Percentiles rank a stretch among this genome's conserved stretches.
These are phyloP conservation scores for Limnephilus rhombicus DNA, from an alignment of 2,888 invertebrate genomes.

Conservation along the genomic window DNA sequence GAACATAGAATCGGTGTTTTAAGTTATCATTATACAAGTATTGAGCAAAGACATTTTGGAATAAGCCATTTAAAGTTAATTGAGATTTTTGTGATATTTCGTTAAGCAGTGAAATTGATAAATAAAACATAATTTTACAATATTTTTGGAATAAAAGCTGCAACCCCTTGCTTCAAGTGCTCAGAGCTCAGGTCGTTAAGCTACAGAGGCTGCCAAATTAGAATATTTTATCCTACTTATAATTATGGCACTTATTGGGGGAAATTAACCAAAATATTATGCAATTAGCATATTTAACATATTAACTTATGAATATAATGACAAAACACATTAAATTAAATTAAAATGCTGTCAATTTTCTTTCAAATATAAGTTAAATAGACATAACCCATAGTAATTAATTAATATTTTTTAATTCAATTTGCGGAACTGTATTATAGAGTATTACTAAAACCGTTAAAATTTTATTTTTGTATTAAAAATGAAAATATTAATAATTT, in stretches of 20 bases:
- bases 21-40: neutral
- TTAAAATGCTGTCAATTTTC: no score
- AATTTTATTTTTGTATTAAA: neutral
- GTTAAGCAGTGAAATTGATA: neutral
- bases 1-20: neutral
- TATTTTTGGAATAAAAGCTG: neutral
- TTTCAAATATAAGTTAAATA: no score
- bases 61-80: neutral
- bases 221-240: neutral
- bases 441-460: neutral
- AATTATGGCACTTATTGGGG: neutral
- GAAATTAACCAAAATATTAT: no score
- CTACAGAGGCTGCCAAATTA: neutral
- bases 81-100: neutral
- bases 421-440: neutral
- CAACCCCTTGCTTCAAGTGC: neutral
- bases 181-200: neutral
- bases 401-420: no score
- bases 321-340: no score
- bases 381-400: no score
- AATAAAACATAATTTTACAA: neutral
- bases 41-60: slow-evolving; percentile 24
- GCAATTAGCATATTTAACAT: no score
- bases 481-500: neutral
- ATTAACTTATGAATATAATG: no score